These are phyloP conservation scores for Hybos culiciformis DNA, from an alignment of 2,888 invertebrate species.

Conservation along the genomic window DNA sequence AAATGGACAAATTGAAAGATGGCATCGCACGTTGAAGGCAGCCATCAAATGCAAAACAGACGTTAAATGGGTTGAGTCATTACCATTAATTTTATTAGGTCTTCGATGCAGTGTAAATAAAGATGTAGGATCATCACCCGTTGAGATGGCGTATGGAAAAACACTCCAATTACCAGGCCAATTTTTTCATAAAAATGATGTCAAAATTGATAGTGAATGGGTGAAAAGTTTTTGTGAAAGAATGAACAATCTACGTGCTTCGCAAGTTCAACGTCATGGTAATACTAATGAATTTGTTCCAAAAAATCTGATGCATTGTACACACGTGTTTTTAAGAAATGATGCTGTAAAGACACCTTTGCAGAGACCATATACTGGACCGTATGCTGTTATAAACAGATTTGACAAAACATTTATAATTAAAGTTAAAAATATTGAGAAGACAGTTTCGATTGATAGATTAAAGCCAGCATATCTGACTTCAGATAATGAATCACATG, in stretches of 20 bases:
- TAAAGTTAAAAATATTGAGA: not conserved
- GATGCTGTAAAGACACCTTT: not conserved
- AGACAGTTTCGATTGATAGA: not conserved
- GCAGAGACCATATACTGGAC: not conserved
- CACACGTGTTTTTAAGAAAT: not conserved
- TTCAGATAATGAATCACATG: no score
- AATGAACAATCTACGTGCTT: not conserved
- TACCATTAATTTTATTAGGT: slow-evolving; percentile 25
- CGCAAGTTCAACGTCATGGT: not conserved
- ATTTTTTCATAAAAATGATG: slow-evolving; percentile 2
- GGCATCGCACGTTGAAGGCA: slow-evolving; percentile 29
- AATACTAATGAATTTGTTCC: not conserved
- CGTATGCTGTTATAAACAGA: not conserved
- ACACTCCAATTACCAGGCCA: slow-evolving; percentile 18
- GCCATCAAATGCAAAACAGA: slow-evolving; percentile 19
- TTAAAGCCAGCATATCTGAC: not conserved
- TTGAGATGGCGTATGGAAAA: slow-evolving; percentile 22
- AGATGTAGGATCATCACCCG: slow-evolving; percentile 19
- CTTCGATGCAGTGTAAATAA: slow-evolving; percentile 19
- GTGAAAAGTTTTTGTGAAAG: not conserved
- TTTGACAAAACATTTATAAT: not conserved
- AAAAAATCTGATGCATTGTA: not conserved
- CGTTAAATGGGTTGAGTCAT: slow-evolving; percentile 18
- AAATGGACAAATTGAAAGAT: slow-evolving; percentile 30
- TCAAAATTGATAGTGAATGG: not conserved